Evolutionary conservation across 2,888 invertebrate species (phyloP), one percentile per base, ranked within the genome.

Genomic region (Eurois occulta): DNA sequence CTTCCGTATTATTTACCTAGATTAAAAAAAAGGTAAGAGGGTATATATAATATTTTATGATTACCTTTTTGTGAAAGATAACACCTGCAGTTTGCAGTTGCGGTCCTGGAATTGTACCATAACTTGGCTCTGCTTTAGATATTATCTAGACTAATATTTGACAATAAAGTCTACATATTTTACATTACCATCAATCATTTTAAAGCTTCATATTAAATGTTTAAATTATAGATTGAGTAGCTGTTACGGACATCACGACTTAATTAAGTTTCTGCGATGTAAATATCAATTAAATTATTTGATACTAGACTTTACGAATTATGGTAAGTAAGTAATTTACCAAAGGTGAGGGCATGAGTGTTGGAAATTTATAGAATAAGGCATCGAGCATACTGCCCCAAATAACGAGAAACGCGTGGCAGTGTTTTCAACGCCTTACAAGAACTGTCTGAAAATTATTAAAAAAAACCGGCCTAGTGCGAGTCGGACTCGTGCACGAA

Each of bases 191-290:
- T 84, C 11, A 72, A 85, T 85, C 75, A 72, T 38, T 46, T 21
- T 2, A 28, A 18, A 55, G 16, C 4, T 46, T 46, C 18, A 55
- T 0, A 60, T 16, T 43, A 1, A 67, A 73, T 74, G 35, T 62
- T 62, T 69, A 67, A 66, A 72, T 86, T 72, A 28, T 2, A 58
- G 48, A 55, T 75, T 68, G 72, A 68, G 80, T 71, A 77, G 77
- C 66, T 46, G 64, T 72, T 67, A 87, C 69, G 66, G 58, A 83
- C 58, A 65, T 85, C 84, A 86, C 78, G 81, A 80, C 38, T 65
- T 67, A 41, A 80, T 80, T 86, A 73, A n/a, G 7, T 18, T 60
- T 74, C 38, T 48, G 48, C 68, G 35, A 46, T 8, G 24, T 71
- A n/a, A 68, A 58, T 16, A 35, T 55, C 6, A 62, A 41, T 65